Evolutionary conservation across 2,888 invertebrate species (phyloP).

Genomic region (Leptinotarsa tumamoca): DNA sequence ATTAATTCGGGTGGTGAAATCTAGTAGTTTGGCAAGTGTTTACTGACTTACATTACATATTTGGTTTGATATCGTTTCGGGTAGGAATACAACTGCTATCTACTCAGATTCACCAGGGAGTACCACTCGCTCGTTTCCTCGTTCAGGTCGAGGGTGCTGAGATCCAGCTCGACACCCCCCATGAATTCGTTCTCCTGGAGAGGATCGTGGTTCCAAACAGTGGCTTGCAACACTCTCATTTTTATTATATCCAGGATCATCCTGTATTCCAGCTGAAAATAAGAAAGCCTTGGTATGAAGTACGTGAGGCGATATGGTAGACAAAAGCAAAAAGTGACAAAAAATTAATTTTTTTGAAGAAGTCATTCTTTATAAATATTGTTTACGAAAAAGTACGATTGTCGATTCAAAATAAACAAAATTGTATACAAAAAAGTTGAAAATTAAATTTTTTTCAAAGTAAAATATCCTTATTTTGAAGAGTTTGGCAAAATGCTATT

Average conservation of each 20-base stretch:
- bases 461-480: too few species aligned
- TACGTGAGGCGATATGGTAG: too few species aligned
- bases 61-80: conserved; percentile 20
- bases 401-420: too few species aligned
- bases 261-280: conserved; percentile 84
- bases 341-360: too few species aligned
- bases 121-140: conserved; percentile 91
- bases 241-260: conserved; percentile 84
- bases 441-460: too few species aligned
- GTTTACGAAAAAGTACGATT: too few species aligned
- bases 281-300: too few species aligned
- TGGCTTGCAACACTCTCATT: conserved; percentile 85
- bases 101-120: conserved; percentile 70
- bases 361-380: too few species aligned
- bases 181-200: conserved; percentile 95
- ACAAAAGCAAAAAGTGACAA: too few species aligned
- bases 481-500: too few species aligned
- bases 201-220: conserved; percentile 95
- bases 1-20: conserved; percentile 5
- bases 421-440: too few species aligned
- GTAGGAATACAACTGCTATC: conserved; percentile 54
- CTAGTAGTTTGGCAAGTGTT: conserved; percentile 13
- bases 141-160: conserved; percentile 79
- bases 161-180: conserved; percentile 88
- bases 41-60: conserved; percentile 13